Conservation (phyloP, 2,797 vertebrate genomes). For the Myotis pilosus region DNA sequence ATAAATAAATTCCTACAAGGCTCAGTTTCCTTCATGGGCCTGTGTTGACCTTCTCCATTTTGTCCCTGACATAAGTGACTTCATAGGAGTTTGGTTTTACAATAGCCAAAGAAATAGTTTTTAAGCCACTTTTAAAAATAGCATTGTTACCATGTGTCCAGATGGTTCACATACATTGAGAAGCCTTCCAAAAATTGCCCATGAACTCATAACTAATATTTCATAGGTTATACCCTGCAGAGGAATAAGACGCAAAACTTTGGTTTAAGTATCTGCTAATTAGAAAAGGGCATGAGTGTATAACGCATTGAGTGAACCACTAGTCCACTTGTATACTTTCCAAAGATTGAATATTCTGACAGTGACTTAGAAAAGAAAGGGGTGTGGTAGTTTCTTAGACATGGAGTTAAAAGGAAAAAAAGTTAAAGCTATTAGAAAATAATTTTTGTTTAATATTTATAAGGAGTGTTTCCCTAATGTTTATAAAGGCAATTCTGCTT, state of each 20-base stretch:
- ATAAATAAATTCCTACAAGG: not conserved
- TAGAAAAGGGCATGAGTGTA: not conserved
- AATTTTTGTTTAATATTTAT: not conserved
- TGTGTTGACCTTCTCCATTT: not conserved
- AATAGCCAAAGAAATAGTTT: not conserved
- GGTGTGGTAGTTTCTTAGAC: not conserved
- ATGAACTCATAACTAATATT: not conserved
- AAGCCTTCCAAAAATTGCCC: not conserved
- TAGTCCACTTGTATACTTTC: not conserved
- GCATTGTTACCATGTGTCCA: not conserved
- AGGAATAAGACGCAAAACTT: not conserved
- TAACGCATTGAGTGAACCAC: fast-evolving
- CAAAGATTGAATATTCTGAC: not conserved
- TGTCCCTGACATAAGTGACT: not conserved
- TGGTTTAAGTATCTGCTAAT: not conserved
- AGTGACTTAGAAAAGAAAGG: not conserved
- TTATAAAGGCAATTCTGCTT: not conserved
- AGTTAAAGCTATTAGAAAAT: not conserved
- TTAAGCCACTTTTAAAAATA: not conserved
- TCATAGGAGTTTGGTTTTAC: not conserved
- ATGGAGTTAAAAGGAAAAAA: not conserved
- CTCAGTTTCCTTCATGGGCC: not conserved
- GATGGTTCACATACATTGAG: not conserved
- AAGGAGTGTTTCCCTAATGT: not conserved
- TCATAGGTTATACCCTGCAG: not conserved